Percentiles rank a stretch among this genome's conserved stretches.
Evolutionary conservation across 2,113 vertebrate species (phyloP).

Genomic region (Paedocypris sp.): DNA sequence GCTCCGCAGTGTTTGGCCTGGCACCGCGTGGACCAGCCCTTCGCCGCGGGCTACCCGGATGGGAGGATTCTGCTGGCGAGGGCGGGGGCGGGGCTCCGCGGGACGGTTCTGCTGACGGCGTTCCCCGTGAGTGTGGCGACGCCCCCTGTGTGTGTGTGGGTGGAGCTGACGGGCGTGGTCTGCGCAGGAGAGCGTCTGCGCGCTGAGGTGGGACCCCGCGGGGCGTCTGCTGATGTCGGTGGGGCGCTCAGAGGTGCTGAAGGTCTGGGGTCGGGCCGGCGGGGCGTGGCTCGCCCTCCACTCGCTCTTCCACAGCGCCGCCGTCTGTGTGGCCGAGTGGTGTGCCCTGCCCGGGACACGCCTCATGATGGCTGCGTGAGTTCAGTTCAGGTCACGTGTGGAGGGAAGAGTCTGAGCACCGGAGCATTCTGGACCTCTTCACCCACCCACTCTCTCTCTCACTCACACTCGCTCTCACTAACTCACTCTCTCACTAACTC

Average conservation of each 20-base stretch:
- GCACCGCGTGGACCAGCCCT: constrained; percentile 61
- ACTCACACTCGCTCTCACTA: no score
- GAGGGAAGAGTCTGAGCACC: no score
- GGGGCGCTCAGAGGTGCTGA: constrained; percentile 59
- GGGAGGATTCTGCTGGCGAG: constrained; percentile 61
- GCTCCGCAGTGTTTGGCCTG: constrained; percentile 65
- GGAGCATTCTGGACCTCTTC: no score
- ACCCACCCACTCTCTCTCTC: no score
- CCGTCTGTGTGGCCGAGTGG: constrained; percentile 58
- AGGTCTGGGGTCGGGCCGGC: constrained; percentile 54
- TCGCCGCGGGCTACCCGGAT: constrained; percentile 62
- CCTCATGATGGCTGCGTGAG: constrained; percentile 67
- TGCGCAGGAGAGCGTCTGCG: constrained; percentile 54
- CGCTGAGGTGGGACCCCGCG: constrained; percentile 66
- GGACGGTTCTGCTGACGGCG: constrained; percentile 52
- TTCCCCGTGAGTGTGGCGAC: constrained; percentile 54
- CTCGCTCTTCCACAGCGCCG: constrained; percentile 55
- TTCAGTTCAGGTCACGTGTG: no score
- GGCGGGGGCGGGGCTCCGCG: constrained; percentile 45
- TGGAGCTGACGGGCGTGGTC: background rate
- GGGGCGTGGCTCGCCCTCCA: constrained; percentile 57
- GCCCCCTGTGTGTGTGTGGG: background rate
- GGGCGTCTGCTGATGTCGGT: constrained; percentile 62
- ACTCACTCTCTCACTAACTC: no score
- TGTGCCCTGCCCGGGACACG: constrained; percentile 58